phyloP scores from a whole-genome alignment of 2,888 invertebrate species.

The Stomorhina lunata region DNA sequence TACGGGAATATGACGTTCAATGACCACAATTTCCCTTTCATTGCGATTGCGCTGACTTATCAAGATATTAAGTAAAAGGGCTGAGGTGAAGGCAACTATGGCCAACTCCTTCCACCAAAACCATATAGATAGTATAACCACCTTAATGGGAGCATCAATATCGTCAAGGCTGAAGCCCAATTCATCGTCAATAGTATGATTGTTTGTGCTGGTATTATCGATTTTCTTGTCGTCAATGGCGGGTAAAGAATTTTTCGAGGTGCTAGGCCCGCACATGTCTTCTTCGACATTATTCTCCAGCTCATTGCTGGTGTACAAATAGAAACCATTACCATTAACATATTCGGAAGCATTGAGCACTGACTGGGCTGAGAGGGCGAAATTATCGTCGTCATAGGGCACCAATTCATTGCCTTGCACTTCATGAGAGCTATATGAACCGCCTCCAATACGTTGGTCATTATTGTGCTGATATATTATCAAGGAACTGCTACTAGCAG shows the following conservation, averaged over 20 bases:
- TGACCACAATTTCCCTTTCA: conserved; percentile 77
- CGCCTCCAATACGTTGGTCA: conserved; percentile 57
- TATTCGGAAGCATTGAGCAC: conserved; percentile 87
- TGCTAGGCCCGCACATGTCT: conserved; percentile 56
- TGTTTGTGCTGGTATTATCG: conserved; percentile 69
- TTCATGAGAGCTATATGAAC: conserved; percentile 39
- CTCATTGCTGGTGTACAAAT: conserved; percentile 83
- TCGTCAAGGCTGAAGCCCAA: conserved; percentile 79
- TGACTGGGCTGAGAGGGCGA: conserved; percentile 84
- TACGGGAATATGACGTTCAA: conserved; percentile 79
- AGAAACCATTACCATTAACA: conserved; percentile 90
- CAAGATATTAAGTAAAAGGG: conserved; percentile 85
- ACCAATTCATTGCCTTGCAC: conserved; percentile 71
- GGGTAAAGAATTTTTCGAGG: conserved; percentile 57
- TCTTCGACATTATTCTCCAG: conserved; percentile 61
- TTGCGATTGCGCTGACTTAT: conserved; percentile 80
- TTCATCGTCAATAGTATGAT: conserved; percentile 69
- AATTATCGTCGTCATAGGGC: conserved; percentile 78
- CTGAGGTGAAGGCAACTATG: conserved; percentile 87
- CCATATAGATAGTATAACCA: conserved; percentile 88
- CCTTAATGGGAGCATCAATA: conserved; percentile 84
- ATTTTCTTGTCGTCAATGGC: conserved; percentile 57
- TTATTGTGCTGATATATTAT: conserved; percentile 70
- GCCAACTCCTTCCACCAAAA: conserved; percentile 92
- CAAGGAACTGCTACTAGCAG: conserved; percentile 81